Conservation (phyloP, 2,113 vertebrate species). For the Rhinopithecus roxellana region DNA sequence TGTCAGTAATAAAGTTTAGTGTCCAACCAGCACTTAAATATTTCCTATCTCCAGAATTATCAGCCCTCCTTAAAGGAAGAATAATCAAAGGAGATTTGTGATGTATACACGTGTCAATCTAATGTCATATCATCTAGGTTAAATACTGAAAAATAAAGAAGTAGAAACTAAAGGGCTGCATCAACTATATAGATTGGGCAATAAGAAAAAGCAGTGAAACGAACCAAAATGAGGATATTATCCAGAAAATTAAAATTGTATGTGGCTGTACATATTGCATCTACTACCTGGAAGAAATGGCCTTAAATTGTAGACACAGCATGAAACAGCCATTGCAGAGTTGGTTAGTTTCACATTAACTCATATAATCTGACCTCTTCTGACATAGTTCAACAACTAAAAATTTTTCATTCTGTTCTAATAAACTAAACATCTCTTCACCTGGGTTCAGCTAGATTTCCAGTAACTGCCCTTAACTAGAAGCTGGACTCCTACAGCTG, state of each 20-base stretch:
- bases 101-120: neutral
- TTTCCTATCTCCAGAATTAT: conserved; percentile 71
- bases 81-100: conserved; percentile 52
- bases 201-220: conserved; percentile 44
- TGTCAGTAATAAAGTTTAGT: conserved; percentile 82
- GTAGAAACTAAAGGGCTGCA: neutral
- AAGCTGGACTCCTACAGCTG: neutral
- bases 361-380: conserved; percentile 50
- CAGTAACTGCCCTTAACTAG: neutral
- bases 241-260: conserved; percentile 72
- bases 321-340: conserved; percentile 55
- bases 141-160: conserved; percentile 10
- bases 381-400: conserved; percentile 47
- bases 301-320: conserved; percentile 55
- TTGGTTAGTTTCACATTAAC: conserved; percentile 66
- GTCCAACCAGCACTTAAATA: conserved; percentile 76
- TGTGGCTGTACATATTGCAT: neutral
- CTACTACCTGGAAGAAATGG: conserved; percentile 53
- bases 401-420: conserved; percentile 65
- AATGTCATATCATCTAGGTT: neutral
- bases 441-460: conserved; percentile 18
- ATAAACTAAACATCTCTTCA: conserved; percentile 61
- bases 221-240: conserved; percentile 56
- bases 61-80: conserved; percentile 66
- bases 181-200: neutral